Evolutionary conservation across 2,888 invertebrate genomes (phyloP), one percentile per base, ranked within the genome.

Genomic region (Isoperla grammatica): DNA sequence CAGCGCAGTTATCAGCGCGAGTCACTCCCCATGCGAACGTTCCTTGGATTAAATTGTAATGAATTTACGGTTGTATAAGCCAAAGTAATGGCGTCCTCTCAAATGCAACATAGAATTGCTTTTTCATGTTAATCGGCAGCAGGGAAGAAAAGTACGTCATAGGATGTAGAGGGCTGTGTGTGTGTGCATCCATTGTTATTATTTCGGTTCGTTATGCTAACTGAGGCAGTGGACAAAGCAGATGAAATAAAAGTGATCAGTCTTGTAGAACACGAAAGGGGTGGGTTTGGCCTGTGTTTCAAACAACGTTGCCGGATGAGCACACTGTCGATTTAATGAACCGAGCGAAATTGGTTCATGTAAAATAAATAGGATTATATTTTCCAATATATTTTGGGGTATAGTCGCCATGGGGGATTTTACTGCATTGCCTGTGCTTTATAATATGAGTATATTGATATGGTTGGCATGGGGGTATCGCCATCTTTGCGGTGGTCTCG

Each of bases 21-120:
- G 22, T 2, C 49, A 50, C 29, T n/a, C n/a, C 49, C 15, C 45
- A 13, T 13, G 15, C 19, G n/a, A 1, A 20, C 54, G 20, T 48
- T 56, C 17, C 48, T 22, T 49, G 61, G 61, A 61, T 59, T 56
- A 61, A 59, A 55, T 50, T 53, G 62, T 62, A 62, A 62, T 62
- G 62, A 60, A 62, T 60, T 62, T 62, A 62, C 62, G 62, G 62
- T 55, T 43, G 54, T 37, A 50, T 57, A 62, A 62, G 59, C 60
- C 60, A 43, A 53, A 62, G 57, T 62, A 62, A 62, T 62, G 62
- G 62, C 56, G 49, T 40, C 50, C 53, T 43, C 29, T 29, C 29
- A 29, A 29, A 29, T 29, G 29, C 29, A 29, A 53, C 48, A 50
- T 29, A 50, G 6, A 35, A 59, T 62, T 61, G 65, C 63, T 65